Conservation (phyloP, 2,888 invertebrate species). For the Scaptomyza parva region DNA sequence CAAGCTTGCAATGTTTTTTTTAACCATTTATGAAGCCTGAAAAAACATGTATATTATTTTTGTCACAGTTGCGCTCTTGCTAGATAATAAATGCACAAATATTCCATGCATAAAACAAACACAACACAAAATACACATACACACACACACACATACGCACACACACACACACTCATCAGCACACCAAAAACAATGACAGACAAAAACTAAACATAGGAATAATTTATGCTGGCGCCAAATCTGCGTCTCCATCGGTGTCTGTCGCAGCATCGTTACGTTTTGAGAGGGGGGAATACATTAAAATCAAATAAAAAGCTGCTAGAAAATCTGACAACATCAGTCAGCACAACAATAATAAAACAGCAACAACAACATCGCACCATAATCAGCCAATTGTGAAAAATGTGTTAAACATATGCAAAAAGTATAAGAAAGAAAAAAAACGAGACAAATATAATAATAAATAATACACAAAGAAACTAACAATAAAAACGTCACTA, state of each 20-base stretch:
- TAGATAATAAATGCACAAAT: constrained; percentile 22
- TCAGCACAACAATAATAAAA: constrained; percentile 2
- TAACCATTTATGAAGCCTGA: neutral
- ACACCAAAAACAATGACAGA: constrained; percentile 33
- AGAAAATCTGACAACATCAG: constrained; percentile 36
- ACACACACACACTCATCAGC: constrained; percentile 5
- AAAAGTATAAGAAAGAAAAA: constrained; percentile 10
- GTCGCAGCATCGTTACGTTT: constrained; percentile 16
- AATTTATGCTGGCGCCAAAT: constrained; percentile 69
- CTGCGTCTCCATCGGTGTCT: constrained; percentile 24
- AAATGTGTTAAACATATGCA: constrained; percentile 76
- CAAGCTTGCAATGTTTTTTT: neutral
- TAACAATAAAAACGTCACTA: constrained; percentile 32
- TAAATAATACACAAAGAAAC: constrained; percentile 11
- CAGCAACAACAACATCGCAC: constrained; percentile 22
- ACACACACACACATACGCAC: neutral
- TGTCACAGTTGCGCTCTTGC: constrained; percentile 15
- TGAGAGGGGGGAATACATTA: constrained; percentile 38
- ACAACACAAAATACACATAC: neutral
- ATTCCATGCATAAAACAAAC: constrained; percentile 8
- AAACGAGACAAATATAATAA: constrained; percentile 10
- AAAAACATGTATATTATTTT: constrained; percentile 4
- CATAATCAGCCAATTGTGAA: constrained; percentile 59
- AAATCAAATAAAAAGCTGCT: constrained; percentile 45
- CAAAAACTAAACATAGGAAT: constrained; percentile 44